Evolutionary conservation across 2,113 vertebrate species (phyloP).

Genomic region (Muntiacus reevesi): DNA sequence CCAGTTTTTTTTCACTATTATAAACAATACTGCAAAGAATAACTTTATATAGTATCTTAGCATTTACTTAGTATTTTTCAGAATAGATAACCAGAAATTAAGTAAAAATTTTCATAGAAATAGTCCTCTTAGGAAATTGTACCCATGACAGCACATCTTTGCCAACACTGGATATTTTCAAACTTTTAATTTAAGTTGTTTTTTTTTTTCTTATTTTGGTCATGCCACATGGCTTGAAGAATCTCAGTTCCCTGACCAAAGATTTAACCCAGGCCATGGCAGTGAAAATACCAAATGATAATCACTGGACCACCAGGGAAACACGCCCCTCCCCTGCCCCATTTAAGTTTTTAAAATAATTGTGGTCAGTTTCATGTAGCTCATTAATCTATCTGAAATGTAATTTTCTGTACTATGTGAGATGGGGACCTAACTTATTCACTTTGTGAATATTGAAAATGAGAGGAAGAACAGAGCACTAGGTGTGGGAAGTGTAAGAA

Average conservation of each 20-base stretch:
- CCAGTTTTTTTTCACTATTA: background rate
- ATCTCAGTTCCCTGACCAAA: background rate
- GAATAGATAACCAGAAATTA: background rate
- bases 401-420: background rate
- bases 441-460: background rate
- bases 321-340: background rate
- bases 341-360: background rate
- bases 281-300: background rate
- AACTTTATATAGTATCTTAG: background rate
- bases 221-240: accelerated
- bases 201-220: background rate
- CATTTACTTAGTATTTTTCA: background rate
- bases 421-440: background rate
- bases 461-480: background rate
- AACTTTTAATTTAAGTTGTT: background rate
- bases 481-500: background rate
- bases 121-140: background rate
- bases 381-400: background rate
- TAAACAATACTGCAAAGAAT: background rate
- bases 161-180: background rate
- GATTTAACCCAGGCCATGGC: background rate
- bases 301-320: background rate
- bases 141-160: background rate
- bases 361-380: background rate
- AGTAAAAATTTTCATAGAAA: background rate